Evolutionary conservation across 2,888 invertebrate genomes (phyloP).

Genomic region (Erebia epiphron): DNA sequence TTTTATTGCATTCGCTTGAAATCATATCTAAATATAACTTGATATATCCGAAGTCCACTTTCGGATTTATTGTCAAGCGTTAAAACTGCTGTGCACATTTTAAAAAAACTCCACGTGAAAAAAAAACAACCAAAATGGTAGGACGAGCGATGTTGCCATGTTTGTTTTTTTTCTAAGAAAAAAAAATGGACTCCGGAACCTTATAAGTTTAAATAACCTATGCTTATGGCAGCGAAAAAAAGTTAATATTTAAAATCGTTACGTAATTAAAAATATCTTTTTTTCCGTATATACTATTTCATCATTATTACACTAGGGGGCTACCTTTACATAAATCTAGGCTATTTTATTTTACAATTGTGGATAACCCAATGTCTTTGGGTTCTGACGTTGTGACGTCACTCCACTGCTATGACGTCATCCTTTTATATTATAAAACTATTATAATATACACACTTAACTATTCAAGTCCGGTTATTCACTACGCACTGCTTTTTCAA

Average conservation of each 20-base stretch:
- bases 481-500: constrained; percentile 62
- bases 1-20: constrained; percentile 19
- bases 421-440: constrained; percentile 47
- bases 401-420: constrained; percentile 3
- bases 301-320: constrained; percentile 46
- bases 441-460: constrained; percentile 51
- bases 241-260: constrained; percentile 51
- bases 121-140: constrained; percentile 30
- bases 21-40: constrained; percentile 21
- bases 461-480: constrained; percentile 53
- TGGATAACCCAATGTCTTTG: constrained; percentile 44
- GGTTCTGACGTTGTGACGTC: constrained; percentile 35
- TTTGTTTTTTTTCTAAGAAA: constrained; percentile 8
- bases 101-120: constrained; percentile 32
- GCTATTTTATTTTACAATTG: constrained; percentile 72
- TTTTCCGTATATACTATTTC: constrained; percentile 61
- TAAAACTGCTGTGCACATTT: constrained; percentile 17
- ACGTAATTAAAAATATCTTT: constrained; percentile 74
- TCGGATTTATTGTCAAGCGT: constrained; percentile 45
- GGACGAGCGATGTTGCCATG: constrained; percentile 45
- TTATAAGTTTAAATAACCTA: constrained; percentile 45
- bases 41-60: constrained; percentile 39
- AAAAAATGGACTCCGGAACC: constrained; percentile 58
- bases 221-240: constrained; percentile 71
- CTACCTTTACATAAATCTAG: constrained; percentile 60